phyloP scores from a whole-genome alignment of 2,797 vertebrate genomes.

The Propithecus deckenii region DNA sequence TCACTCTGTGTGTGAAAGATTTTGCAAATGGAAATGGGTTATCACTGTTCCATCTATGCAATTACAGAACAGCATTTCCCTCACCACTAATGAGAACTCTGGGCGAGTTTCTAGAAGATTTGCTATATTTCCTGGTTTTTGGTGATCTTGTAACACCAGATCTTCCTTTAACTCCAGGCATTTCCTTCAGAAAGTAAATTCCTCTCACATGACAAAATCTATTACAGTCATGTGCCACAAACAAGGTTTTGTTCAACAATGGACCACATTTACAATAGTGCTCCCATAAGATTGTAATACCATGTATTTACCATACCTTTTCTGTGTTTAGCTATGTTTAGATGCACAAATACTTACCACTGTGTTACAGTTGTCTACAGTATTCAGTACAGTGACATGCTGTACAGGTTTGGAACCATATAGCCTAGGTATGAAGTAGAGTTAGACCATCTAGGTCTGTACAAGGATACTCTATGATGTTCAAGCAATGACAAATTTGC shows the following conservation, averaged over 20 bases:
- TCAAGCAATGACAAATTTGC: neutral
- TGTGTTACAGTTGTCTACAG: neutral
- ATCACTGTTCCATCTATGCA: constrained; percentile 10
- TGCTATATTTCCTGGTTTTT: constrained; percentile 24
- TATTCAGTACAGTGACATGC: neutral
- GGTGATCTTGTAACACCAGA: neutral
- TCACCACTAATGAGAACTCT: constrained; percentile 19
- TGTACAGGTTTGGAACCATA: neutral
- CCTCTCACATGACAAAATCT: neutral
- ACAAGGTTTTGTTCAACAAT: neutral
- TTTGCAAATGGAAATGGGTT: neutral
- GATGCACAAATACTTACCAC: neutral
- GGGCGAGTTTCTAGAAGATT: neutral
- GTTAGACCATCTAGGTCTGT: neutral
- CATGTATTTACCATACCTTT: neutral
- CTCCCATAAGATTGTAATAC: neutral
- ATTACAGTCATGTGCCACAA: neutral
- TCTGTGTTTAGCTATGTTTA: neutral
- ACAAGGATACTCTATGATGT: neutral
- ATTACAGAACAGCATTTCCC: constrained; percentile 30
- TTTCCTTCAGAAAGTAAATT: constrained; percentile 26
- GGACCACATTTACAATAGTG: neutral
- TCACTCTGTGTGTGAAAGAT: neutral
- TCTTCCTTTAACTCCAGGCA: constrained; percentile 15
- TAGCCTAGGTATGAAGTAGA: no score